Evolutionary conservation across 2,797 vertebrate genomes (phyloP).

Genomic region (Tamandua tetradactyla): DNA sequence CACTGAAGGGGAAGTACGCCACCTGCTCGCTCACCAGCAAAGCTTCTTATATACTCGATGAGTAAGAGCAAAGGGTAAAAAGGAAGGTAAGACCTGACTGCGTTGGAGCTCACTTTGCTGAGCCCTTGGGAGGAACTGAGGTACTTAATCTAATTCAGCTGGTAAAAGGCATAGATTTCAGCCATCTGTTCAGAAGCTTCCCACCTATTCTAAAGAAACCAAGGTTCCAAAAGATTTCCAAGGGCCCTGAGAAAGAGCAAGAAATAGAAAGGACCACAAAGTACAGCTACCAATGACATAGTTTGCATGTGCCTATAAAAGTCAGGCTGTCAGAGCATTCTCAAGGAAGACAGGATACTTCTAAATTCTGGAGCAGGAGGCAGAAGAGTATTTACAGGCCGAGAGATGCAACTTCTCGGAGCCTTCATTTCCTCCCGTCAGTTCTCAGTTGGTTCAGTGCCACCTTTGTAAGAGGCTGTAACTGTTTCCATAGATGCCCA

Average conservation of each 20-base stretch:
- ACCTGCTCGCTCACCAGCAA: background rate
- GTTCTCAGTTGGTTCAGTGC: background rate
- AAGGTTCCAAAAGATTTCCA: background rate
- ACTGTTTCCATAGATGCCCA: background rate
- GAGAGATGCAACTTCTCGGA: background rate
- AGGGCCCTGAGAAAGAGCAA: background rate
- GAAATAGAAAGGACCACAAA: background rate
- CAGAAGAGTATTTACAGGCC: background rate
- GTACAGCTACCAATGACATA: background rate
- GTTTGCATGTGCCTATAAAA: background rate
- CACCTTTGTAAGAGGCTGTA: background rate
- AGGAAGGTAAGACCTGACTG: background rate
- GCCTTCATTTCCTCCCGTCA: background rate
- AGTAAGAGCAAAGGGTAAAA: background rate
- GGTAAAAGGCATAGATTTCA: background rate
- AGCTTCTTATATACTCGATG: background rate
- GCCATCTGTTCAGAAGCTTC: slow-evolving; percentile 16
- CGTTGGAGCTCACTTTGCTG: background rate
- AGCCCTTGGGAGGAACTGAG: background rate
- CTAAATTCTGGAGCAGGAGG: background rate
- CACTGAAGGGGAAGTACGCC: background rate
- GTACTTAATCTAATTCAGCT: background rate
- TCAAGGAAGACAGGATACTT: background rate
- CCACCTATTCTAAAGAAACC: background rate
- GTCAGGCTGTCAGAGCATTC: background rate